Conservation (phyloP, 64 coral and sea anemone genomes). For the Actinia equina region DNA sequence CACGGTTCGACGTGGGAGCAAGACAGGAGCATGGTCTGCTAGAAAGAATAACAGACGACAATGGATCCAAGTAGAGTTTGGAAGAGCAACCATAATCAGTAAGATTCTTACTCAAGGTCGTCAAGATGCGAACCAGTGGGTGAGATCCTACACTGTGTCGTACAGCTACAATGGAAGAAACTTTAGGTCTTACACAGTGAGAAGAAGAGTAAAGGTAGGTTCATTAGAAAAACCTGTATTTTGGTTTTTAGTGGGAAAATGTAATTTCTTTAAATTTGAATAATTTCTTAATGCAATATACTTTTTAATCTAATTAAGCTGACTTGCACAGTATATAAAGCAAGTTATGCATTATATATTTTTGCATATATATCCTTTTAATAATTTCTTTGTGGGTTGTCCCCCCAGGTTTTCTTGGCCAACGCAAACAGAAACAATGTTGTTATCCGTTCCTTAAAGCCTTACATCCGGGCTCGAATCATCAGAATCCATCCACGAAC, state of each 20-base stretch:
- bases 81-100: slow-evolving; percentile 29
- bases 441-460: slow-evolving; percentile 25
- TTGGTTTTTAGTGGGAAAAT: not conserved
- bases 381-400: too few relatives aligned
- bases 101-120: slow-evolving; percentile 70
- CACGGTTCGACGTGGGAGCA: slow-evolving; percentile 24
- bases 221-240: too few relatives aligned
- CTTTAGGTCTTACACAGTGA: slow-evolving; percentile 52
- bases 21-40: slow-evolving; percentile 47
- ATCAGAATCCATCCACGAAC: slow-evolving; percentile 48
- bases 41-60: slow-evolving; percentile 62
- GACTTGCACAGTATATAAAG: too few relatives aligned
- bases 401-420: slow-evolving; percentile 26
- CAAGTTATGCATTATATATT: too few relatives aligned
- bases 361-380: too few relatives aligned
- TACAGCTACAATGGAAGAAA: slow-evolving; percentile 61
- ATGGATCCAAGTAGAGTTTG: slow-evolving; percentile 75
- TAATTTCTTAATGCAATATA: too few relatives aligned
- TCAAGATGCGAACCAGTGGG: slow-evolving; percentile 63
- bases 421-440: slow-evolving; percentile 40
- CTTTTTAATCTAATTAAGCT: too few relatives aligned
- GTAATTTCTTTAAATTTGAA: not conserved
- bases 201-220: slow-evolving; percentile 41
- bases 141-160: slow-evolving; percentile 77
- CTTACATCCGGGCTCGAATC: slow-evolving; percentile 25